phyloP scores from a whole-genome alignment of 2,888 invertebrate genomes.

The Lycaena phlaeas region DNA sequence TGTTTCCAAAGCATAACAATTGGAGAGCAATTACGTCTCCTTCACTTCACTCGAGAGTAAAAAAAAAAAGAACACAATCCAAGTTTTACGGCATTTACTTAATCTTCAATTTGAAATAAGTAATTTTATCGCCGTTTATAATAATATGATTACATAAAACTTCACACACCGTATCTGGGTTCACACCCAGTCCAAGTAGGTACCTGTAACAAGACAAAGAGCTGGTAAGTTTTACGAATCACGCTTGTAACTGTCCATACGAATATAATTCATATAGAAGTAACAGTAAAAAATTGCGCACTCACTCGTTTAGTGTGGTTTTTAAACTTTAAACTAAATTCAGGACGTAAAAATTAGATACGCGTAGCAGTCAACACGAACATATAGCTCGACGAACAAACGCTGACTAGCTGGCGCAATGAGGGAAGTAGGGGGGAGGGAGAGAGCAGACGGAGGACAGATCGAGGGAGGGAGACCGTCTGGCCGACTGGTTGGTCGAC shows the following conservation, averaged over 20 bases:
- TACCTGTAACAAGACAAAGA: constrained; percentile 72
- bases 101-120: constrained; percentile 16
- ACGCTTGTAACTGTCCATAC: constrained; percentile 12
- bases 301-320: constrained; percentile 43
- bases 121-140: constrained; percentile 24
- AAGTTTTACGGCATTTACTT: constrained; percentile 31
- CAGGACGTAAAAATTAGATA: constrained; percentile 57
- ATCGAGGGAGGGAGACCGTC: constrained; percentile 63
- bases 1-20: constrained; percentile 43
- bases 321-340: constrained; percentile 48
- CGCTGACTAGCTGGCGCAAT: constrained; percentile 57
- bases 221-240: constrained; percentile 42
- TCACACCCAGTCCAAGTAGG: constrained; percentile 68
- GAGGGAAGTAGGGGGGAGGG: constrained; percentile 33
- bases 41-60: constrained; percentile 47
- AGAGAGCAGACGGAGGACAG: constrained; percentile 51
- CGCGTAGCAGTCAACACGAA: constrained; percentile 29
- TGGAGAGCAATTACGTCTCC: constrained; percentile 29
- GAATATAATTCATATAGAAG: constrained; percentile 7
- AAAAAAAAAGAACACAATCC: constrained; percentile 35
- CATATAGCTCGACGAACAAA: constrained; percentile 32
- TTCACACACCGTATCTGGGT: constrained; percentile 64
- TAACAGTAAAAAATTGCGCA: constrained; percentile 28
- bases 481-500: constrained; percentile 69
- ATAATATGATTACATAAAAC: constrained; percentile 65